These are phyloP conservation scores for Sitophilus oryzae DNA, from an alignment of 1,140 invertebrate genomes.

Conservation along the genomic window DNA sequence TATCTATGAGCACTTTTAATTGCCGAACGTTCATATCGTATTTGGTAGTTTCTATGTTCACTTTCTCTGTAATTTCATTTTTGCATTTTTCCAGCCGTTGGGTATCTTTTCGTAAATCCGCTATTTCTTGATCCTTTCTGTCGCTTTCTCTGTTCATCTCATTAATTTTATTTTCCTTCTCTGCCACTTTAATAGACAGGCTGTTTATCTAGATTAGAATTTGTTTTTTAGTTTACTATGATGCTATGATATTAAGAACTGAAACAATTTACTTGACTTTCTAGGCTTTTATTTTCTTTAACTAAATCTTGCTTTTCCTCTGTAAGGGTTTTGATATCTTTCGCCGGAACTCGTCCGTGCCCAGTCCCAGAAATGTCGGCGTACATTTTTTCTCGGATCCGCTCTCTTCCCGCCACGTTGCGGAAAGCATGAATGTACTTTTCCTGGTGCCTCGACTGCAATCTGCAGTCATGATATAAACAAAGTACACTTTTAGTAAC, in stretches of 20 bases:
- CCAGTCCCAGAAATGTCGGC: constrained; percentile 27
- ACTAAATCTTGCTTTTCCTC: constrained; percentile 27
- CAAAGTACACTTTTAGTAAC: no score
- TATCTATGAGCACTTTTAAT: constrained; percentile 25
- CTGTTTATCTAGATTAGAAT: constrained; percentile 12
- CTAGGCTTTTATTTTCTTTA: constrained; percentile 14
- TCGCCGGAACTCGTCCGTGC: no score
- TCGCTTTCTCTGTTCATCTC: constrained; percentile 1
- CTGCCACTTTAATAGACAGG: constrained; percentile 5
- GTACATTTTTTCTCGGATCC: constrained; percentile 30
- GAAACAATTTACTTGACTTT: constrained; percentile 20
- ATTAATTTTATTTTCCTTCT: constrained; percentile 1
- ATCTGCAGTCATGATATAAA: no score
- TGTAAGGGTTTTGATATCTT: constrained; percentile 26
- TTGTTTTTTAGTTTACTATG: no score
- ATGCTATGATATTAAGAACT: no score
- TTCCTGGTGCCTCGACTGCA: no score
- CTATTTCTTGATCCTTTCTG: constrained; percentile 11
- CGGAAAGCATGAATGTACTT: no score
- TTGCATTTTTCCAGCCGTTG: constrained; percentile 7
- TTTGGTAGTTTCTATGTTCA: constrained; percentile 9
- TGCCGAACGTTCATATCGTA: constrained; percentile 23
- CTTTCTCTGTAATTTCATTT: constrained; percentile 17
- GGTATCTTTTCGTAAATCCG: constrained; percentile 11
- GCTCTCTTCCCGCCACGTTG: no score